A percentile compares a stretch with the other conserved stretches of the same genome.
These are phyloP conservation scores for Apeira syringaria DNA, from an alignment of 2,888 invertebrate species.

Conservation along the genomic window DNA sequence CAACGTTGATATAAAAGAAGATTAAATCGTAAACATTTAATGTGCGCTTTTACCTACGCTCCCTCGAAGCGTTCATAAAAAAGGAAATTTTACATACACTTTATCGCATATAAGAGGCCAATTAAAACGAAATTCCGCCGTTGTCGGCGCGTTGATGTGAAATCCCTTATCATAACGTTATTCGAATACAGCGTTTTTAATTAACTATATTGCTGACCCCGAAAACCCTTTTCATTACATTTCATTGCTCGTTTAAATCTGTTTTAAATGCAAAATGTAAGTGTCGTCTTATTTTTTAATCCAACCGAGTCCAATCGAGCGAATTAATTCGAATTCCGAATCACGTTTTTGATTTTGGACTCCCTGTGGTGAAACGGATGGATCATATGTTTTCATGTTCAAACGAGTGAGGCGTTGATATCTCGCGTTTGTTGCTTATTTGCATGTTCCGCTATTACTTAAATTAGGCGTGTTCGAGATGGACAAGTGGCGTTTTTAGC, in stretches of 20 bases:
- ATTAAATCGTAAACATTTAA: conserved; percentile 9
- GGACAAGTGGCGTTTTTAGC: no score
- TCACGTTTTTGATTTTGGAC: no score
- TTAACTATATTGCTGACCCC: conserved; percentile 21
- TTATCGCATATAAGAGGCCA: conserved; percentile 14
- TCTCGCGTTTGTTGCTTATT: no score
- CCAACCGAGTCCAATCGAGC: conserved; percentile 15
- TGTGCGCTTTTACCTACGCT: conserved; percentile 6
- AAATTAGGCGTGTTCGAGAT: no score
- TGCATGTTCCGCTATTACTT: no score
- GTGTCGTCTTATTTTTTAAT: conserved; percentile 8
- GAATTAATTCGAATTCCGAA: conserved; percentile 25
- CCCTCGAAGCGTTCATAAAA: conserved; percentile 8
- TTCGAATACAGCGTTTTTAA: conserved; percentile 17
- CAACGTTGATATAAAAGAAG: conserved; percentile 1
- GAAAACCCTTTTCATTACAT: conserved; percentile 20
- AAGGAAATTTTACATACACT: conserved; percentile 17
- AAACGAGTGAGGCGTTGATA: no score
- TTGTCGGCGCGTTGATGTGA: conserved; percentile 5
- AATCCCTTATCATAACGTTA: conserved; percentile 18
- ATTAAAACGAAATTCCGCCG: conserved; percentile 17
- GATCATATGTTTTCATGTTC: no score
- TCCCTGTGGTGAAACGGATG: no score
- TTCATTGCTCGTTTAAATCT: conserved; percentile 24
- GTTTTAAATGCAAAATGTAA: conserved; percentile 4